Base-by-base conservation (phyloP, 2,113 vertebrate genomes). In the Psephotus haematonotus region DNA sequence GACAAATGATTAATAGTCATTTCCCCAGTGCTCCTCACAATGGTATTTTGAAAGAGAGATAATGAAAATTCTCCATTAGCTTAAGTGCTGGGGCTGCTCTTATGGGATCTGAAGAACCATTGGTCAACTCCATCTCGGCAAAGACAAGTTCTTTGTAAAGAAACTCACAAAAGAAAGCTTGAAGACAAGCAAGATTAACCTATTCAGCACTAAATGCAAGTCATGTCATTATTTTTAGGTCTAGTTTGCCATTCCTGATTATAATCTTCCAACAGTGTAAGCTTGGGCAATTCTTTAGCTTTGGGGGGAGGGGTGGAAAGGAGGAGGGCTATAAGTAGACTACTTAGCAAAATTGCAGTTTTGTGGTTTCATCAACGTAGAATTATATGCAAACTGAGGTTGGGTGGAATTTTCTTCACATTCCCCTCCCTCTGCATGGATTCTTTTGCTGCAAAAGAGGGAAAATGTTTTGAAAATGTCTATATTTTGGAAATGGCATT, bases 1-100 rank as follows among this genome's bases (percentile, higher is more conserved):
- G 64, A 82, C 29, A 93, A 47, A 67, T 83, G n/a, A 92, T 95
- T 93, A 81, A 78, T 88, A 90, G 64, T 39, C 6, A 37, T 87
- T 95, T 91, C 50, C 64, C 20, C 69, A 79, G 43, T 84, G 43
- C 37, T 92, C 44, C 64, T 86, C 77, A 86, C 57, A 23, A 31
- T 50, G 63, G 35, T 64, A 71, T 89, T 89, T 91, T 86, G 43
- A 84, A 39, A 78, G 25, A 39, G 19, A 84, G 31, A 84, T 71
- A 82, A 91, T 82, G 72, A 84, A 92, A 92, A 87, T 67, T 84
- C 20, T 88, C 55, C 18, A 27, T 71, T 80, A 78, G 18, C 11
- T 83, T 75, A 86, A 86, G 31, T 68, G 50, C 57, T 63, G 29
- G 16, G 11, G 11, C 46, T 82, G 53, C 16, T 84, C 12, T 91